phyloP scores from a whole-genome alignment of 1,140 invertebrate species.

The Cotesia chilonis region DNA sequence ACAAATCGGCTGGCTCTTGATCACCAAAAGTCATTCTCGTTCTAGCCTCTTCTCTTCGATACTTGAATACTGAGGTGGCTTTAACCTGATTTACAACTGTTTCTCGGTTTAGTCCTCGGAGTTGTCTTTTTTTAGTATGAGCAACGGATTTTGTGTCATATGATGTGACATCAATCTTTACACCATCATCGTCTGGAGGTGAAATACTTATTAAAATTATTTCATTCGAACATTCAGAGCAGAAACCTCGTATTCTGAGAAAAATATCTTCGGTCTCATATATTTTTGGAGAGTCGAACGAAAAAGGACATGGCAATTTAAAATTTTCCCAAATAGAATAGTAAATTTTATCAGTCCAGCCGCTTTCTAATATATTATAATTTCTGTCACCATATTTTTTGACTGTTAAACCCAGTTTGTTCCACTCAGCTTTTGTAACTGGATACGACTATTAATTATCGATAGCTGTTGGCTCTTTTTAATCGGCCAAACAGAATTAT shows the following conservation, averaged over 20 bases:
- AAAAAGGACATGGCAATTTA: constrained; percentile 30
- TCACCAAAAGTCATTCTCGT: constrained; percentile 35
- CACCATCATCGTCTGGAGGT: constrained; percentile 24
- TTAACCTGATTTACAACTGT: constrained; percentile 17
- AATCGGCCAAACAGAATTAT: not conserved
- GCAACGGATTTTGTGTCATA: constrained; percentile 25
- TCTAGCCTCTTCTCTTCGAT: constrained; percentile 26
- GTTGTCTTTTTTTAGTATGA: constrained; percentile 34
- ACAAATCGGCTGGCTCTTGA: constrained; percentile 24
- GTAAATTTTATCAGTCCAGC: constrained; percentile 30
- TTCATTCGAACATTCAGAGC: constrained; percentile 23
- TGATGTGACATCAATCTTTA: constrained; percentile 24
- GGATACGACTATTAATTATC: not conserved
- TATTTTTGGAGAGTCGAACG: constrained; percentile 31
- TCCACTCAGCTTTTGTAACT: not conserved
- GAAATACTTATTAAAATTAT: constrained; percentile 20
- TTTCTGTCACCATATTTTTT: constrained; percentile 22
- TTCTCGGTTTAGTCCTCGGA: constrained; percentile 22
- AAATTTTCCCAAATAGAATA: constrained; percentile 20
- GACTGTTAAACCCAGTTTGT: not conserved
- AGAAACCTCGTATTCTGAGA: constrained; percentile 23
- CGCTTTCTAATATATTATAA: constrained; percentile 21
- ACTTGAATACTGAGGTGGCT: constrained; percentile 24
- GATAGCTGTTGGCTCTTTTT: not conserved
- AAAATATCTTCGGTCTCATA: constrained; percentile 22